A percentile compares a stretch with the other conserved stretches of the same genome.
These are phyloP conservation scores for Fissipunctia ypsillon DNA, from an alignment of 2,888 invertebrate genomes.

Conservation along the genomic window DNA sequence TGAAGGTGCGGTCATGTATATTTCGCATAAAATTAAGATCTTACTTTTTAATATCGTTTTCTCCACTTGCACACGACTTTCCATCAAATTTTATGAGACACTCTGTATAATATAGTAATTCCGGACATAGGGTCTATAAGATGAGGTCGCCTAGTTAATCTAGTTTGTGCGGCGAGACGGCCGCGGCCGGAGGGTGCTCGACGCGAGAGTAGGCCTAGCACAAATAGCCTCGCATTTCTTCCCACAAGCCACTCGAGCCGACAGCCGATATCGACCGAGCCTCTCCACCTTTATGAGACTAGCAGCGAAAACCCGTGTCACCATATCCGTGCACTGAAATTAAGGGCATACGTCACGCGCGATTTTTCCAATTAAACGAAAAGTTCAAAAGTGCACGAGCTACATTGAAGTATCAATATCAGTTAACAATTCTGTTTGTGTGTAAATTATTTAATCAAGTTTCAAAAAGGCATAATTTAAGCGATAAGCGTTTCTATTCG, in stretches of 20 bases:
- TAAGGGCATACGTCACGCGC: conserved; percentile 53
- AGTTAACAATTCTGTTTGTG: conserved; percentile 2
- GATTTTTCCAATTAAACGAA: conserved; percentile 39
- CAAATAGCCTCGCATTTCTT: conserved; percentile 87
- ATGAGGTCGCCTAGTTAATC: conserved; percentile 82
- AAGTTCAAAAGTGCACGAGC: not conserved
- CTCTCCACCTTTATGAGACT: conserved; percentile 79
- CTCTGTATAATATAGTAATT: conserved; percentile 70
- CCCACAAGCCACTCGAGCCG: conserved; percentile 80
- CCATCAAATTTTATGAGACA: conserved; percentile 56
- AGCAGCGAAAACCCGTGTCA: conserved; percentile 75
- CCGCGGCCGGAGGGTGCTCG: conserved; percentile 77
- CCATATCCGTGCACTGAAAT: conserved; percentile 62
- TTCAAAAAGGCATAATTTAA: conserved; percentile 32
- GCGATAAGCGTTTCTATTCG: conserved; percentile 16
- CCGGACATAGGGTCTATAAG: conserved; percentile 72
- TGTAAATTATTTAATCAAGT: conserved; percentile 28
- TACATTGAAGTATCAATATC: conserved; percentile 7
- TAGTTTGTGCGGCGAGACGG: conserved; percentile 78
- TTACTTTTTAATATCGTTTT: conserved; percentile 42
- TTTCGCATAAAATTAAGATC: conserved; percentile 39
- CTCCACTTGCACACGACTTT: conserved; percentile 43
- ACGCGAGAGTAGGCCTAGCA: conserved; percentile 75
- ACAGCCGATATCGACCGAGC: conserved; percentile 81
- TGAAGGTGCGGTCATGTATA: not conserved